Base-by-base conservation (phyloP, 2,113 vertebrate species). In the Litocranius walleri region DNA sequence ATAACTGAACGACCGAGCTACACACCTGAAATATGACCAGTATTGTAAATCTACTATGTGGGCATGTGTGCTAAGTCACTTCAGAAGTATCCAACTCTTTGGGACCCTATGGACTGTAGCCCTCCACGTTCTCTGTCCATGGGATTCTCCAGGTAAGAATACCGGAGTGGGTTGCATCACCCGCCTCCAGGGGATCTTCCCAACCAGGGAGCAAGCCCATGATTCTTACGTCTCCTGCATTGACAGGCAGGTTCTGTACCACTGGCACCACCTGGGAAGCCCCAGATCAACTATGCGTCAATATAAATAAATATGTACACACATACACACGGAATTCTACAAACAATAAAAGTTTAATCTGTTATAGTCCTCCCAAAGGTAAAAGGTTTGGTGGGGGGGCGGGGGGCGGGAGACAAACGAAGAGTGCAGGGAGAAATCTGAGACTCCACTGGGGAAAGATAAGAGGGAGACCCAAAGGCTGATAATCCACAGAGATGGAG, bases 401-500 rank as follows among this genome's bases (percentile, higher is more conserved):
- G 48, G 45, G 45, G 11, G 2, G 10, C 12, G 12, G 12, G 48
- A 3, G 3, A 13, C 2, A 59, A 30, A 30, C 1, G 19, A 48
- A 82, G 30, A 61, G 43, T 30, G 3, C 1, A 9, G 30, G 16
- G 9, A 77, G 30, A 90, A 33, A 87, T 8, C 2, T 36, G n/a
- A 88, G 57, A 57, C 14, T 88, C 84, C 43, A 13, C 13, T 33
- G 7, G n/a, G 71, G 10, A 64, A 52, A 2, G 4, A 14, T 33
- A 23, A 40, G 21, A 48, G 33, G 61, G 50, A 56, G 16, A 71
- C 12, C 33, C 33, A 43, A 25, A 92, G 43, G 7, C 91, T 61
- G 9, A 59, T 15, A 52, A 54, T 16, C 3, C 10, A 52, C 23
- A 88, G 14, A 88, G 12, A 36, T 2, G 21, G 17, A 82, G 45